These are phyloP conservation scores for Xylota segnis DNA, from an alignment of 2,888 invertebrate species.

Conservation along the genomic window DNA sequence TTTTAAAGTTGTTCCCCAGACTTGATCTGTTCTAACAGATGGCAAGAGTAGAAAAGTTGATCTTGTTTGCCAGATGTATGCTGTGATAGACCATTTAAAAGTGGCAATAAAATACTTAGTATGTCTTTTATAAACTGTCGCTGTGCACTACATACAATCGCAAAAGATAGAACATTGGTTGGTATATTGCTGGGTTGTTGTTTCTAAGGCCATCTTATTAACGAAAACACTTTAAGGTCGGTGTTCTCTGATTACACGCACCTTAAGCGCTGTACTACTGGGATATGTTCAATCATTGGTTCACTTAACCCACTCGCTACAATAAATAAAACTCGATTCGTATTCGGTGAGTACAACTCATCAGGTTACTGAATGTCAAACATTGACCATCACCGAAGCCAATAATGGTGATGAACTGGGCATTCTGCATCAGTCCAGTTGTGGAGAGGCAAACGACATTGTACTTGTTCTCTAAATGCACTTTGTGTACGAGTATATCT, in stretches of 20 bases:
- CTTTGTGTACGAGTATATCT: background rate
- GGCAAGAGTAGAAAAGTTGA: constrained; percentile 12
- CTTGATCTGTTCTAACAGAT: background rate
- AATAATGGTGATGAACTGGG: constrained; percentile 6
- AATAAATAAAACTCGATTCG: constrained; percentile 7
- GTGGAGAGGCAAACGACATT: constrained; percentile 19
- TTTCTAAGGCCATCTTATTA: constrained; percentile 53
- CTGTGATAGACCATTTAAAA: constrained; percentile 10
- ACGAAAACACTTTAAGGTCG: constrained; percentile 13
- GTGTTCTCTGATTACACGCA: constrained; percentile 40
- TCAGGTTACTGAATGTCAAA: constrained; percentile 46
- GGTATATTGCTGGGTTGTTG: background rate
- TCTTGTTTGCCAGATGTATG: constrained; percentile 23
- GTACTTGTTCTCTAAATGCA: constrained; percentile 23
- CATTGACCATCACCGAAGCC: constrained; percentile 39
- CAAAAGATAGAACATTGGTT: constrained; percentile 1
- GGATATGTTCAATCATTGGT: constrained; percentile 6
- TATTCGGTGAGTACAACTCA: background rate
- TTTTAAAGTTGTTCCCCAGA: background rate
- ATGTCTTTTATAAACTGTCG: constrained; percentile 1
- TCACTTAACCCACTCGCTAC: background rate
- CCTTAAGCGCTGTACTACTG: background rate
- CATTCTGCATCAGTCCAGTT: constrained; percentile 22
- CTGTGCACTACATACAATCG: background rate
- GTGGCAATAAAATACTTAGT: constrained; percentile 34